Evolutionary conservation across 2,797 vertebrate species (phyloP).

Genomic region (Cossypha polioptera): DNA sequence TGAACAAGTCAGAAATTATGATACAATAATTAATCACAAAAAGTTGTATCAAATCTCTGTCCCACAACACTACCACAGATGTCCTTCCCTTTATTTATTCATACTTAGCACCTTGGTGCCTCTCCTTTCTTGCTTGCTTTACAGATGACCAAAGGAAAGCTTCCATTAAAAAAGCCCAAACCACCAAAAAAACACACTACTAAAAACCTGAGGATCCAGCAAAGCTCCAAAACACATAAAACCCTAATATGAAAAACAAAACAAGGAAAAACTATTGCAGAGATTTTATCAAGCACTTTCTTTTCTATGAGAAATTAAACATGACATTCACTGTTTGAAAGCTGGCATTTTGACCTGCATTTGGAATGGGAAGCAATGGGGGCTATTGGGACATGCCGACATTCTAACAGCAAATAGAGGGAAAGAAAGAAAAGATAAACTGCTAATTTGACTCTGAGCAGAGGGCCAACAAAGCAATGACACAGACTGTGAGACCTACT

Average conservation of each 20-base stretch:
- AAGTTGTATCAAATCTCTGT: neutral
- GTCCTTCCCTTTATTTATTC: neutral
- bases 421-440: neutral
- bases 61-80: neutral
- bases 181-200: neutral
- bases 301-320: neutral
- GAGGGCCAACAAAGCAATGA: neutral
- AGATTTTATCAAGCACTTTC: neutral
- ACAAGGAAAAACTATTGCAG: neutral
- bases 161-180: neutral
- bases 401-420: neutral
- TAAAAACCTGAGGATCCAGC: neutral
- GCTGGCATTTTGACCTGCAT: neutral
- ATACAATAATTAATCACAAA: neutral
- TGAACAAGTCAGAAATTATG: neutral
- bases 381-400: neutral
- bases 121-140: neutral
- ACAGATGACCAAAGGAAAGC: neutral
- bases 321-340: neutral
- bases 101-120: neutral
- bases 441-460: neutral
- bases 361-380: neutral
- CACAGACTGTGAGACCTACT: neutral
- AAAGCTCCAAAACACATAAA: neutral
- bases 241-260: neutral